These are phyloP conservation scores for Chrysolina haemoptera DNA, from an alignment of 2,888 invertebrate genomes.

Conservation along the genomic window DNA sequence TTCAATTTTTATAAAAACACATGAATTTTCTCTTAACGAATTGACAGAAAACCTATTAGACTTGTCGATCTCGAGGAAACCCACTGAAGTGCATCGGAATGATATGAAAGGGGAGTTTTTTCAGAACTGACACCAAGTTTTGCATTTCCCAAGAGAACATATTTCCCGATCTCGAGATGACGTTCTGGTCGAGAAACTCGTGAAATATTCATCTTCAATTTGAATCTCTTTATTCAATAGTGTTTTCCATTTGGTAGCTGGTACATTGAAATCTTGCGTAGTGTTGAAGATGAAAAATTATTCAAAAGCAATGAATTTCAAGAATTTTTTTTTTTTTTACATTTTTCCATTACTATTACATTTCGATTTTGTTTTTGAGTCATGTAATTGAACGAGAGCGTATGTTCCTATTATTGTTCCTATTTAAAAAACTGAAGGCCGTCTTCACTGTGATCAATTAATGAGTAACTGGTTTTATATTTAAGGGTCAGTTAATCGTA, in stretches of 20 bases:
- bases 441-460: too few relatives aligned
- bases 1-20: neutral
- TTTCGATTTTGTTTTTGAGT: too few relatives aligned
- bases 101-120: neutral
- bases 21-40: neutral
- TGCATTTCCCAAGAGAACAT: constrained; percentile 2
- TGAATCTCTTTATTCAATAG: neutral
- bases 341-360: too few relatives aligned
- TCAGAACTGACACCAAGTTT: neutral
- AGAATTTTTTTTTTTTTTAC: too few relatives aligned
- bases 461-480: too few relatives aligned
- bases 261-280: neutral
- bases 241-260: neutral
- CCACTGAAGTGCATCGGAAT: neutral
- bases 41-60: constrained; percentile 3
- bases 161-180: neutral
- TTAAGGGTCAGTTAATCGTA: too few relatives aligned
- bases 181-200: neutral
- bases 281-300: too few relatives aligned
- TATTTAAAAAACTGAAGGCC: too few relatives aligned
- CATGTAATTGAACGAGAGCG: too few relatives aligned
- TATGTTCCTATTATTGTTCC: too few relatives aligned
- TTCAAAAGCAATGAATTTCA: too few relatives aligned
- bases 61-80: neutral
- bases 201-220: neutral